Evolutionary conservation across 1,140 invertebrate species (phyloP).

Genomic region (Bombyx mandarina): DNA sequence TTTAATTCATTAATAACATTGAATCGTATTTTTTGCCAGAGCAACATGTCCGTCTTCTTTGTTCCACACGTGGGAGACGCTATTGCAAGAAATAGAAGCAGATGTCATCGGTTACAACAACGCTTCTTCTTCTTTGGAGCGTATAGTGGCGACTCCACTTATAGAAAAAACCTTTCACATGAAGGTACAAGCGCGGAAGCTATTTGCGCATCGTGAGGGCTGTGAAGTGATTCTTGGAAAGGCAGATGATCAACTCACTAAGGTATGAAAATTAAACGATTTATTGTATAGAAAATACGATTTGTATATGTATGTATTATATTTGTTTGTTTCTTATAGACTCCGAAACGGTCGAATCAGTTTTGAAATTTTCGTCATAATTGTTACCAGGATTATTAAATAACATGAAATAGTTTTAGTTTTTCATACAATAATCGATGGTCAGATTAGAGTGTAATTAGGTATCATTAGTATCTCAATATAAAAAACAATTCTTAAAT

Average conservation of each 20-base stretch:
- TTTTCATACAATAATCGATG: too few species aligned
- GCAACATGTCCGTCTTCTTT: conserved; percentile 85
- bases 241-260: conserved; percentile 89
- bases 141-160: conserved; percentile 86
- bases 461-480: too few species aligned
- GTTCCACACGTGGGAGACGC: conserved; percentile 92
- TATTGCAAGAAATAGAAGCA: conserved; percentile 93
- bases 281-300: neutral
- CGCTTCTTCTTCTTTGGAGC: conserved; percentile 84
- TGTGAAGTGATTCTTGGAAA: conserved; percentile 92
- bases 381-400: too few species aligned
- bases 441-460: too few species aligned
- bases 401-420: too few species aligned
- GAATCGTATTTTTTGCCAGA: conserved; percentile 60
- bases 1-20: too few species aligned
- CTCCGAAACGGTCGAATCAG: too few species aligned
- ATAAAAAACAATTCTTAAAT: too few species aligned
- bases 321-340: too few species aligned
- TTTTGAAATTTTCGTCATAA: too few species aligned
- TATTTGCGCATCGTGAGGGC: conserved; percentile 92
- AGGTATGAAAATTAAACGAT: conserved; percentile 49
- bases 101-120: conserved; percentile 93
- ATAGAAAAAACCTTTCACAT: conserved; percentile 92
- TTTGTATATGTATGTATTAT: too few species aligned
- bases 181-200: conserved; percentile 93